Base-by-base conservation (phyloP, 1,140 invertebrate genomes). In the Babylonia areolata region DNA sequence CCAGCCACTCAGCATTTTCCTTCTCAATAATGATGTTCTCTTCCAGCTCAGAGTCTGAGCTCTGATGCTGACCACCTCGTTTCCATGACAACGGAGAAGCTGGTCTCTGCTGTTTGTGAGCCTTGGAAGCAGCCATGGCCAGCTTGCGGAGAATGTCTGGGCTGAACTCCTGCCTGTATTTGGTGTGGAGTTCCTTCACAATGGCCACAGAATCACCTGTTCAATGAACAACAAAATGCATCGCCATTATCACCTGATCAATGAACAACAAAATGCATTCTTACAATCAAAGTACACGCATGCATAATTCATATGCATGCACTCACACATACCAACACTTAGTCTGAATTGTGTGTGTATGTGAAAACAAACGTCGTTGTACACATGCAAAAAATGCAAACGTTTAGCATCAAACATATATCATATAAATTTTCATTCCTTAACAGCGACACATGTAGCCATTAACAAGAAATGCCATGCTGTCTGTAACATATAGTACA, bases 171-270 rank as follows among this genome's bases (percentile, higher is more conserved):
- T 86, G 81, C 39, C 88, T 77, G 79, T 90, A 90, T 64, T 89
- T 90, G 80, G 81, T 39, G 79, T 88, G 88, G 9, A 89, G 54
- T 23, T 84, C 42, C 64, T 78, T 79, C 2, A 78, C 88, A 54
- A 90, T 81, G 15, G 69, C 78, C 17, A 88, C 75, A 20, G 88
- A 85, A 84, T 89, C 86, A 78, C 89, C 89, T 90, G 86, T 35
- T 83, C 79, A 64, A 83, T n/a, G n/a, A n/a, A n/a, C n/a, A n/a
- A n/a, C n/a, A n/a, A n/a, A n/a, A n/a, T n/a, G n/a, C n/a, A n/a
- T n/a, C n/a, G n/a, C n/a, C n/a, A n/a, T n/a, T n/a, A n/a, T n/a
- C n/a, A n/a, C n/a, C n/a, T n/a, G n/a, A n/a, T n/a, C n/a, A n/a
- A n/a, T n/a, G n/a, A n/a, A n/a, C n/a, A n/a, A n/a, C n/a, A n/a